Evolutionary conservation across 1,140 invertebrate species (phyloP).

Genomic region (Arion vulgaris): DNA sequence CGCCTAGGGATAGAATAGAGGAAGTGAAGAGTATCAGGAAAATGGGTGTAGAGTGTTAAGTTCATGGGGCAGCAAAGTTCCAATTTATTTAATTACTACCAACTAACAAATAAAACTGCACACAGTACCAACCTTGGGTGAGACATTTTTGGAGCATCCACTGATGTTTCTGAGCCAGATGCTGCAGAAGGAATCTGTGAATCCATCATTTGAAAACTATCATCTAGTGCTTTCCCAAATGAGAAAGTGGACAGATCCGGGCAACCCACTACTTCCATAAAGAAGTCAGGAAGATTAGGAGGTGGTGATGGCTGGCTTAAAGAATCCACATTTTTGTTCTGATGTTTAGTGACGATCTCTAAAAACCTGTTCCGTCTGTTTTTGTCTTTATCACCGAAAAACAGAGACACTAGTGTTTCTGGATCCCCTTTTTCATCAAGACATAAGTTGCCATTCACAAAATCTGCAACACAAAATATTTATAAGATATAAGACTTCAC

Average conservation of each 20-base stretch:
- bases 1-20: too few relatives aligned
- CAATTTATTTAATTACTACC: too few relatives aligned
- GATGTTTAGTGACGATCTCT: conserved; percentile 24
- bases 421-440: conserved; percentile 15
- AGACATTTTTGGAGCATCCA: conserved; percentile 9
- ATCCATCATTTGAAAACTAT: conserved; percentile 15
- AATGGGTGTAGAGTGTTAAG: too few relatives aligned
- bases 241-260: conserved; percentile 15
- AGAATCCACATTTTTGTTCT: background rate
- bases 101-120: background rate
- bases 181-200: background rate
- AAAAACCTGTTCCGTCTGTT: conserved; percentile 26
- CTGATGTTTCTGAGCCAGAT: background rate
- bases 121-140: background rate
- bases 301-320: conserved; percentile 7
- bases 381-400: conserved; percentile 32
- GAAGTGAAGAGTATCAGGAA: too few relatives aligned
- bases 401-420: background rate
- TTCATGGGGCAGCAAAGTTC: too few relatives aligned
- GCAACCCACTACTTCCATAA: conserved; percentile 21
- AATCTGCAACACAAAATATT: conserved; percentile 14
- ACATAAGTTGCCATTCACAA: conserved; percentile 19
- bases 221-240: conserved; percentile 13
- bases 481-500: too few relatives aligned
- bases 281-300: conserved; percentile 13